A percentile compares a stretch with the other conserved stretches of the same genome.
phyloP scores from a whole-genome alignment of 2,113 vertebrate species.

The Alaudala cheleensis region DNA sequence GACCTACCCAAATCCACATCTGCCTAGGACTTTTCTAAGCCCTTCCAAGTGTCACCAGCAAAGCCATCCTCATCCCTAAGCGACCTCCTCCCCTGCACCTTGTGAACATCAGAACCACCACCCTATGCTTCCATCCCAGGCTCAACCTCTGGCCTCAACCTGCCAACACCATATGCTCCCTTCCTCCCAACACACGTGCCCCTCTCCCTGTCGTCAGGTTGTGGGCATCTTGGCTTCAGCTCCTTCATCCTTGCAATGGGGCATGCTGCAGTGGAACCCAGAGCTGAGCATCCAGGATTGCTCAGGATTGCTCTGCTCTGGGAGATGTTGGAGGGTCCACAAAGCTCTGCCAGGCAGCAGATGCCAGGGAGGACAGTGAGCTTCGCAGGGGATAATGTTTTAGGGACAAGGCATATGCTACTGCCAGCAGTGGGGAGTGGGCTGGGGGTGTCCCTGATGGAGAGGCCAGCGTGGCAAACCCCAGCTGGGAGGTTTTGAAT shows the following conservation, averaged over 20 bases:
- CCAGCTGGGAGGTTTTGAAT: too few species aligned
- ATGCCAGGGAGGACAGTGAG: neutral
- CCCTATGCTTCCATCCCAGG: neutral
- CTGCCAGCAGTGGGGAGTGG: neutral
- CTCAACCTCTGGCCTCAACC: neutral
- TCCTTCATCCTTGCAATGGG: rapidly evolving
- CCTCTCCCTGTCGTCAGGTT: rapidly evolving
- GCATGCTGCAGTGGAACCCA: neutral
- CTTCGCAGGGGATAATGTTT: neutral
- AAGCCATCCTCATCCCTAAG: neutral
- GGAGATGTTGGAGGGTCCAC: rapidly evolving
- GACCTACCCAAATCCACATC: neutral
- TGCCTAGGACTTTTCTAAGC: neutral
- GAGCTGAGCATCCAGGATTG: neutral
- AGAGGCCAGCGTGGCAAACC: rapidly evolving
- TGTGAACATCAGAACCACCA: neutral
- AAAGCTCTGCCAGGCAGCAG: neutral
- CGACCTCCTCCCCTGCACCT: rapidly evolving
- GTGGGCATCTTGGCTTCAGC: neutral
- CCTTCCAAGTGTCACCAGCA: neutral
- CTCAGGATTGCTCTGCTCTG: neutral
- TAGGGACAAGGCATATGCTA: neutral
- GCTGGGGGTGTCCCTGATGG: neutral
- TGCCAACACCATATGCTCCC: neutral
- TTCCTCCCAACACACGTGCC: rapidly evolving